These are phyloP conservation scores for Nestor notabilis DNA, from an alignment of 2,113 vertebrate species.

Conservation along the genomic window DNA sequence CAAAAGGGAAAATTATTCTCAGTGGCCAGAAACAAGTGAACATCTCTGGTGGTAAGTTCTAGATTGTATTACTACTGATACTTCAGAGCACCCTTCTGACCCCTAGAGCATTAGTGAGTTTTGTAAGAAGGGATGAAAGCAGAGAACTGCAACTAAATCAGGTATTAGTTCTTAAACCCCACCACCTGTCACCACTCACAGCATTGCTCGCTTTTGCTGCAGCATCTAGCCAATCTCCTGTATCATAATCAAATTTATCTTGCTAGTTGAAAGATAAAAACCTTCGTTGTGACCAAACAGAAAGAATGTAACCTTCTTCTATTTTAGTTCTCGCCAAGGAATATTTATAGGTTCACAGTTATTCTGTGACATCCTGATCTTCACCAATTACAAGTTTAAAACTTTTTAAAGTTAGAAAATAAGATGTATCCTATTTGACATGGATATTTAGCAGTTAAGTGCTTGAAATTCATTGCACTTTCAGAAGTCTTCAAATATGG, in stretches of 20 bases:
- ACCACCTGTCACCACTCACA: background rate
- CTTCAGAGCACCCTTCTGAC: background rate
- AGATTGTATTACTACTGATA: background rate
- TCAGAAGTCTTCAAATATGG: background rate
- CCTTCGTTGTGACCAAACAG: background rate
- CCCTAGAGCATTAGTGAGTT: background rate
- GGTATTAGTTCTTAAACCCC: background rate
- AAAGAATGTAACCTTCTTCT: background rate
- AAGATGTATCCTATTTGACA: background rate
- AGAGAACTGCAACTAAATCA: background rate
- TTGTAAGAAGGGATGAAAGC: background rate
- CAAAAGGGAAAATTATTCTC: constrained; percentile 72
- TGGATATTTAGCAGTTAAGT: background rate
- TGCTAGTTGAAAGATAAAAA: background rate
- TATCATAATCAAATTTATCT: background rate
- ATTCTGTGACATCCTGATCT: background rate
- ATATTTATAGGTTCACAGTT: background rate
- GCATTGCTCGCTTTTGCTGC: background rate
- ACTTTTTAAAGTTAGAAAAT: background rate
- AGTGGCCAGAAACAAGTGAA: constrained; percentile 66
- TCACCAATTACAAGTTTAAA: background rate
- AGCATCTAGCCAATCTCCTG: background rate
- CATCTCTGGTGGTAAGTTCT: constrained; percentile 49
- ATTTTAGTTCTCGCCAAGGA: background rate
- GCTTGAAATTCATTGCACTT: background rate